A percentile compares a stretch with the other conserved stretches of the same genome.
phyloP scores from a whole-genome alignment of 2,113 vertebrate species.

The Megalops atlanticus region DNA sequence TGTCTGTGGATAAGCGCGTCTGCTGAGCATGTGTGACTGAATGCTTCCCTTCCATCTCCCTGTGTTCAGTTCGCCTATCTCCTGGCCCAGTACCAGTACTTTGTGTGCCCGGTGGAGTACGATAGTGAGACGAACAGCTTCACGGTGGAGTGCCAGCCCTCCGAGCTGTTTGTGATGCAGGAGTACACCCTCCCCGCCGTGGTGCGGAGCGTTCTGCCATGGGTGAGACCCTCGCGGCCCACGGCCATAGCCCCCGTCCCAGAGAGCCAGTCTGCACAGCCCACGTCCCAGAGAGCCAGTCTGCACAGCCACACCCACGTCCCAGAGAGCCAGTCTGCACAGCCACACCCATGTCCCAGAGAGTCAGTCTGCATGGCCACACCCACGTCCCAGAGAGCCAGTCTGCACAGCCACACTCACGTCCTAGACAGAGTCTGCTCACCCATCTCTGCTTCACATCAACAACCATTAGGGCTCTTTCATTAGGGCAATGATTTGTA shows the following conservation, averaged over 20 bases:
- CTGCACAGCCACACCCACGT: no score
- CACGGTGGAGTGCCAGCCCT: constrained; percentile 86
- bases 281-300: no score
- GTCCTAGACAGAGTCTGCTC: no score
- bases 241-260: no score
- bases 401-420: no score
- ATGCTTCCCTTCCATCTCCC: constrained; percentile 33
- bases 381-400: no score
- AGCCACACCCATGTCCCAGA: no score
- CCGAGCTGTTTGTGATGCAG: constrained; percentile 86
- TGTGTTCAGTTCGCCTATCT: constrained; percentile 84
- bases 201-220: constrained; percentile 71
- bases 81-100: constrained; percentile 88
- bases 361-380: no score
- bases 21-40: background rate
- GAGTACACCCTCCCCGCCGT: constrained; percentile 81
- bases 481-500: background rate
- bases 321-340: no score
- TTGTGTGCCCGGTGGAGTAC: constrained; percentile 91
- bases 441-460: background rate
- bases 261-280: no score
- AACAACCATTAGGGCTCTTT: background rate
- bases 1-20: no score
- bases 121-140: constrained; percentile 89
- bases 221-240: constrained; percentile 67